These are phyloP conservation scores for Phaedon cochleariae DNA, from an alignment of 2,888 invertebrate species.

Conservation along the genomic window DNA sequence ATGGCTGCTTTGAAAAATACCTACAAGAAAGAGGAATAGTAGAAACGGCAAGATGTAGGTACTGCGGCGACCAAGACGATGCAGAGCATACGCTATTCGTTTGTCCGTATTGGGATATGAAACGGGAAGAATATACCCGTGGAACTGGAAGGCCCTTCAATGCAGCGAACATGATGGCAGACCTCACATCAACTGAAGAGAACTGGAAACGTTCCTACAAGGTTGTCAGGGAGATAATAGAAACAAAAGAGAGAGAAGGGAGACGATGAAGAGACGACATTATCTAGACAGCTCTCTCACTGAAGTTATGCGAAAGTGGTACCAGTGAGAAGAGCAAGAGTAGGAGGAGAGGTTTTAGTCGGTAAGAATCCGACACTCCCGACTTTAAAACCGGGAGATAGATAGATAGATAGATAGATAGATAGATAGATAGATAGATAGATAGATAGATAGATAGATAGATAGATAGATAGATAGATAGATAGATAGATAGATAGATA, in stretches of 20 bases:
- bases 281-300: too few species aligned
- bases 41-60: background rate
- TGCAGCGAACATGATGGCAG: background rate
- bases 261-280: background rate
- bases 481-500: too few species aligned
- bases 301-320: background rate
- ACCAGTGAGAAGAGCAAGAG: background rate
- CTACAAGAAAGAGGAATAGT: background rate
- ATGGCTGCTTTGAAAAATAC: background rate
- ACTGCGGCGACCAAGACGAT: background rate
- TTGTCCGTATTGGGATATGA: background rate
- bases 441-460: background rate
- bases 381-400: background rate
- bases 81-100: background rate
- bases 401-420: background rate
- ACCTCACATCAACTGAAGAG: background rate
- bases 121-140: background rate
- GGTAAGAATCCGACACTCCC: background rate
- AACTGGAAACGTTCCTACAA: too few species aligned
- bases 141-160: background rate
- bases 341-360: background rate
- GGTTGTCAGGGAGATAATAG: background rate
- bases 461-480: too few species aligned
- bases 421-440: background rate
- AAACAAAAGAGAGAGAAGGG: background rate